phyloP scores from a whole-genome alignment of 30 jellyfish, hydroid and myxozoan species.

The Rhopilema esculentum region DNA sequence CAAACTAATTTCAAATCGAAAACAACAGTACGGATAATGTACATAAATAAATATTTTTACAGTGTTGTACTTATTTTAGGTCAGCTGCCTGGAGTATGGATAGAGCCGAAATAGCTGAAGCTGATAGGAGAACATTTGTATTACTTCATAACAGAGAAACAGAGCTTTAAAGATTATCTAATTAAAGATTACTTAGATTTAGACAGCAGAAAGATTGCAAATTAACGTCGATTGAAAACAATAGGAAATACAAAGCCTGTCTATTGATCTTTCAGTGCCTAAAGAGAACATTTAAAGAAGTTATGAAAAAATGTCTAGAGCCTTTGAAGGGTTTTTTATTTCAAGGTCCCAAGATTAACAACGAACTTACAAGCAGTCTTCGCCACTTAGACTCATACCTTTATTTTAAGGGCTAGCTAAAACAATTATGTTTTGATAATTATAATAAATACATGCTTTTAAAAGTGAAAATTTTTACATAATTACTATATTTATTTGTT shows the following conservation, averaged over 20 bases:
- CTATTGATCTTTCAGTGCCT: constrained; percentile 14
- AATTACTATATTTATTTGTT: not conserved
- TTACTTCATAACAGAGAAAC: constrained; percentile 24
- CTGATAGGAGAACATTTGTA: constrained; percentile 3
- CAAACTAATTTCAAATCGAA: no score
- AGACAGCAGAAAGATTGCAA: constrained; percentile 12
- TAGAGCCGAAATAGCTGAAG: constrained; percentile 8
- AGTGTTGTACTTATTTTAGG: not conserved
- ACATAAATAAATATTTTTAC: no score
- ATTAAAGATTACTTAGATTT: no score
- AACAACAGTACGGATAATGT: no score
- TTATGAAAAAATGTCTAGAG: constrained; percentile 7
- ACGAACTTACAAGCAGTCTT: constrained; percentile 26
- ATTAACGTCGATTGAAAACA: constrained; percentile 3
- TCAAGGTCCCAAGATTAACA: constrained; percentile 12
- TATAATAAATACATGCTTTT: no score
- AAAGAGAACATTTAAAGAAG: not conserved
- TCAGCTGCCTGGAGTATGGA: not conserved
- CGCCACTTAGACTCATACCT: constrained; percentile 21
- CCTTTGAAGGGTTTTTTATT: not conserved
- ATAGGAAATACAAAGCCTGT: constrained; percentile 1
- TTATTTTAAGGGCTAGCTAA: not conserved
- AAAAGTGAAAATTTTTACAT: no score
- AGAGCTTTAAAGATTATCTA: constrained; percentile 16
- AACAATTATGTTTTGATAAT: not conserved